phyloP scores from a whole-genome alignment of 1,140 invertebrate genomes.

The Eubasilissa regina region DNA sequence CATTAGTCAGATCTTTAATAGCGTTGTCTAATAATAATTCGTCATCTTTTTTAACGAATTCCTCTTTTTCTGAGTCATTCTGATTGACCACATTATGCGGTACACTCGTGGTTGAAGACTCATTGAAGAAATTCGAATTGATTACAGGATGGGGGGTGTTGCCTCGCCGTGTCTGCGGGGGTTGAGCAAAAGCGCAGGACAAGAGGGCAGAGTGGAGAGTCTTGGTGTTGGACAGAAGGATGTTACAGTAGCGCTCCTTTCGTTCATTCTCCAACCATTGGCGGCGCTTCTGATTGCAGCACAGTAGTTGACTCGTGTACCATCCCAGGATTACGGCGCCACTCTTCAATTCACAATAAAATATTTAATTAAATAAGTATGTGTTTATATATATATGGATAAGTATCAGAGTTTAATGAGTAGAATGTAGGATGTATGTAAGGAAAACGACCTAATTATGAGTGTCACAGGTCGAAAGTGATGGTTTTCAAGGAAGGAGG shows the following conservation, averaged over 20 bases:
- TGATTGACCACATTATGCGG: conserved; percentile 31
- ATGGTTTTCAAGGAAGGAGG: too few relatives aligned
- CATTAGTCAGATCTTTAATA: conserved; percentile 65
- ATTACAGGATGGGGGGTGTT: conserved; percentile 1
- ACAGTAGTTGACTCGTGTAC: conserved; percentile 69
- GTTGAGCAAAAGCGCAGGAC: conserved; percentile 39
- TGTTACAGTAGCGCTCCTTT: conserved; percentile 13
- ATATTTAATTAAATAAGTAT: background rate
- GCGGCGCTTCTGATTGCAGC: conserved; percentile 63
- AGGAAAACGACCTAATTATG: too few relatives aligned
- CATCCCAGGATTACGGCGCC: conserved; percentile 69
- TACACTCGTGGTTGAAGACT: background rate
- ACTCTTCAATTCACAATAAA: conserved; percentile 64
- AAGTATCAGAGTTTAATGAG: too few relatives aligned
- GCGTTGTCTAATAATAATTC: conserved; percentile 48
- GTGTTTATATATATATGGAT: too few relatives aligned
- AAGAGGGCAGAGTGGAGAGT: conserved; percentile 20
- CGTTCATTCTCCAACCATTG: conserved; percentile 40
- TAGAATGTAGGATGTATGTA: too few relatives aligned
- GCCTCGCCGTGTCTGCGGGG: background rate
- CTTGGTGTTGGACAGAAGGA: conserved; percentile 30
- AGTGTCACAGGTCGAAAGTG: too few relatives aligned
- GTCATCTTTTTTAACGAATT: conserved; percentile 8
- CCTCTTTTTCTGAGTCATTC: conserved; percentile 15
- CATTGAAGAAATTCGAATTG: conserved; percentile 4